Base-by-base conservation (phyloP, 1,140 invertebrate genomes). In the Dinothrombium tinctorium region DNA sequence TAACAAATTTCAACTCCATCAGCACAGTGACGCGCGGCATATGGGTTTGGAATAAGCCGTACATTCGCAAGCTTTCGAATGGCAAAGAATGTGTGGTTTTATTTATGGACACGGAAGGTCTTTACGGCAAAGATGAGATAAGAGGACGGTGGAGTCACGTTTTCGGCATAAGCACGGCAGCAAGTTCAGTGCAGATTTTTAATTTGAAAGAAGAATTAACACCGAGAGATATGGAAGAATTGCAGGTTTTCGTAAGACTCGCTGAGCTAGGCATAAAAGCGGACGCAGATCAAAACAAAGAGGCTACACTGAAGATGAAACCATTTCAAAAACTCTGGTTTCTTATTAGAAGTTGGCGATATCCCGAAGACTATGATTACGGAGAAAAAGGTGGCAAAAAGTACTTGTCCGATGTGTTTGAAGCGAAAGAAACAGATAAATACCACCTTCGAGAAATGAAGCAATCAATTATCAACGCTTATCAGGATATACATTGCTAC, bases 291-390 rank as follows among this genome's bases (percentile, higher is more conserved):
- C 77, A 77, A 35, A 77, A 58, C 39, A 77, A 29, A 69, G 17
- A 32, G 17, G 17, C n/a, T 14, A 15, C n/a, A 14, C 29, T 17
- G 4, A 5, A 6, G 5, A 5, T 32, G 5, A 75, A 50, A 81
- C 79, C 43, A 6, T 56, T 56, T 38, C 53, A 98, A 64, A 72
- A 76, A 53, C 62, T 99, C 24, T 74, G 87, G 53, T 98, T 99
- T 60, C 68, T 98, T 5, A 78, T 99, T 1, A 64, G 92, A 41
- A 92, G 98, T 61, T 99, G 92, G 92, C 83, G 83, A 59, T 96
- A 84, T 59, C 89, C 90, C 0, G 98, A 98, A 59, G 90, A 99
- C 58, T 79, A 81, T 8, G 61, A 73, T 6, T 99, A 92, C 61
- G 94, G 94, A 0, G 67, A 73, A 0, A 62, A 75, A 2, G 94